phyloP scores from a whole-genome alignment of 2,797 vertebrate genomes.

The Xerus rutilus region DNA sequence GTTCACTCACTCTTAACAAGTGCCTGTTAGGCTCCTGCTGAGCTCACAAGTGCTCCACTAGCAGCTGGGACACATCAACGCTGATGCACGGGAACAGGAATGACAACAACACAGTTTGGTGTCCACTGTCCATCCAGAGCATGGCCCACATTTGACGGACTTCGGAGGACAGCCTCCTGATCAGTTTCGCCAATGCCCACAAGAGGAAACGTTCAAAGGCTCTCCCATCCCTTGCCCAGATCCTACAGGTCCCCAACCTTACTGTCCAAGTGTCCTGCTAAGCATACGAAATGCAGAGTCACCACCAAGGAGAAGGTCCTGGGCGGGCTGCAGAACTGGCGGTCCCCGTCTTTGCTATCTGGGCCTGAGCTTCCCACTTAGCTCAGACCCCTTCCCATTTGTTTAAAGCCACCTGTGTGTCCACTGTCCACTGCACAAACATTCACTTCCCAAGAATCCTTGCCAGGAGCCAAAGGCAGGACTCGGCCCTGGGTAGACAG shows the following conservation, averaged over 20 bases:
- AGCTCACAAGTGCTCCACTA: not conserved
- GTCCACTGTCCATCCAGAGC: not conserved
- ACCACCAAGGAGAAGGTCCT: not conserved
- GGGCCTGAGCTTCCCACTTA: not conserved
- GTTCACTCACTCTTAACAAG: constrained; percentile 9
- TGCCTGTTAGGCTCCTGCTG: not conserved
- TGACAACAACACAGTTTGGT: not conserved
- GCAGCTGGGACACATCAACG: not conserved
- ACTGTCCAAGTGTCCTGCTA: not conserved
- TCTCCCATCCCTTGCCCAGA: not conserved
- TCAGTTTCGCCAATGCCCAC: not conserved
- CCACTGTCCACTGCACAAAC: not conserved
- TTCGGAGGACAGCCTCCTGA: not conserved
- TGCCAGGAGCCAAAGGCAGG: not conserved
- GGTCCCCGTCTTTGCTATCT: not conserved
- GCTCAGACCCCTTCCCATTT: not conserved
- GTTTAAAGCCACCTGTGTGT: not conserved
- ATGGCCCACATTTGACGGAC: not conserved
- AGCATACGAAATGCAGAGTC: not conserved
- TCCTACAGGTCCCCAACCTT: not conserved
- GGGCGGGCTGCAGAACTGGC: not conserved
- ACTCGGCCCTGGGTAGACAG: not conserved
- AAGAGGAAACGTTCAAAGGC: not conserved
- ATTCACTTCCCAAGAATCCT: constrained; percentile 8
- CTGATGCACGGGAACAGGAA: not conserved